Evolutionary conservation across 1,140 invertebrate genomes (phyloP).

Genomic region (Heterodera carotae): DNA sequence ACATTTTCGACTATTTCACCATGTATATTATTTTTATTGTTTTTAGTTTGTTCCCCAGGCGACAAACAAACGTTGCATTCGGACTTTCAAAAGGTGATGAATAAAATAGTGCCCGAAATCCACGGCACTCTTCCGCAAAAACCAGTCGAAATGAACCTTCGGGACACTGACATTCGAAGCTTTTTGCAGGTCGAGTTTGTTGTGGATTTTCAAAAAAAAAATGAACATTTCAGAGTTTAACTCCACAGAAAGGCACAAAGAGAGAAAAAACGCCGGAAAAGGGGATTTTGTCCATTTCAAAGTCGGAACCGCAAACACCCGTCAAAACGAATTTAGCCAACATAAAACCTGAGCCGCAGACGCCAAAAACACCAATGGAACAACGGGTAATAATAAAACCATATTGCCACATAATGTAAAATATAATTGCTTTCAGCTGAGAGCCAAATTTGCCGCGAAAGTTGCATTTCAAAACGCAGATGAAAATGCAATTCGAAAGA

Average conservation of each 20-base stretch:
- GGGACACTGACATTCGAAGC: conserved; percentile 23
- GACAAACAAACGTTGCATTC: conserved; percentile 21
- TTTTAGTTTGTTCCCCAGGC: not conserved
- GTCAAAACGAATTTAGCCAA: conserved; percentile 2
- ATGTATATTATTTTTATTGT: too few relatives aligned
- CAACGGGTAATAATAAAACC: not conserved
- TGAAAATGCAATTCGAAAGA: not conserved
- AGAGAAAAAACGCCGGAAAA: conserved; percentile 19
- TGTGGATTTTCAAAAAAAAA: not conserved
- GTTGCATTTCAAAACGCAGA: not conserved
- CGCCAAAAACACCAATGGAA: conserved; percentile 13
- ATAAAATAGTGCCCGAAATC: conserved; percentile 15
- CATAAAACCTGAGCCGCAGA: conserved; percentile 13
- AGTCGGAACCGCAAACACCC: not conserved
- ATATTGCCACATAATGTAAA: not conserved
- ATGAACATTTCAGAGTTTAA: conserved; percentile 10
- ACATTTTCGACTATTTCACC: too few relatives aligned
- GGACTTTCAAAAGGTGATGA: conserved; percentile 22
- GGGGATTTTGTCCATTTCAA: not conserved
- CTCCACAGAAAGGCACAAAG: not conserved
- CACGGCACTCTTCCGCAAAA: conserved; percentile 21
- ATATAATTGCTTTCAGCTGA: conserved; percentile 5
- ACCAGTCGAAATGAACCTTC: not conserved
- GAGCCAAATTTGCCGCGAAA: conserved; percentile 22
- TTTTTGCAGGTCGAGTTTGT: conserved; percentile 25